A percentile compares a stretch with the other conserved stretches of the same genome.
These are phyloP conservation scores for Hedychridium roseum DNA, from an alignment of 2,888 invertebrate genomes.

Conservation along the genomic window DNA sequence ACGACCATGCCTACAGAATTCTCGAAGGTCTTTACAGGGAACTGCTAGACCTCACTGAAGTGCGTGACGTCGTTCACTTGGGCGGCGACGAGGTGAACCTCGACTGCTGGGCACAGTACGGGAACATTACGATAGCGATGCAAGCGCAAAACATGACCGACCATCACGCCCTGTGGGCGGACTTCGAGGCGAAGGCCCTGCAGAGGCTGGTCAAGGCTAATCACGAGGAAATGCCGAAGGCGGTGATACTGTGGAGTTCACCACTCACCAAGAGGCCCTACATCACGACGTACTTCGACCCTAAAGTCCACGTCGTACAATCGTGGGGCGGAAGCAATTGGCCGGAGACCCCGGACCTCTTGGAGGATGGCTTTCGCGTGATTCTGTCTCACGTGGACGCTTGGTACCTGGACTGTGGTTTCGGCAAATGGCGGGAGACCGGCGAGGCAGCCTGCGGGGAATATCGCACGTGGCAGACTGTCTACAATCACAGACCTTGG, in stretches of 20 bases:
- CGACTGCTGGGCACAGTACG: conserved; percentile 76
- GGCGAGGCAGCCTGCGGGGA: conserved; percentile 88
- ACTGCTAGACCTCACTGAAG: conserved; percentile 76
- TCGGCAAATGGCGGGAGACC: conserved; percentile 84
- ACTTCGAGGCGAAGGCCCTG: conserved; percentile 76
- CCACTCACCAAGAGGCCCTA: conserved; percentile 79
- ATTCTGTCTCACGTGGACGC: conserved; percentile 87
- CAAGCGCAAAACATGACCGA: conserved; percentile 79
- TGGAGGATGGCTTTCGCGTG: conserved; percentile 79
- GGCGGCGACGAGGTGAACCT: conserved; percentile 87
- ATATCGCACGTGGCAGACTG: conserved; percentile 86
- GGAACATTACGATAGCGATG: conserved; percentile 60
- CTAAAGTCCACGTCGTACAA: conserved; percentile 79
- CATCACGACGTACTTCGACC: conserved; percentile 72
- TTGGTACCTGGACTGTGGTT: conserved; percentile 89
- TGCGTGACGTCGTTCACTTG: conserved; percentile 82
- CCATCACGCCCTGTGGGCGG: conserved; percentile 80
- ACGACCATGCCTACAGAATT: conserved; percentile 78
- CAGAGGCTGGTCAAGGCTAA: conserved; percentile 72
- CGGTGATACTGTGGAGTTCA: conserved; percentile 79
- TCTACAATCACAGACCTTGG: conserved; percentile 86
- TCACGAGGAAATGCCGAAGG: conserved; percentile 66
- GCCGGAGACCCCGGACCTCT: conserved; percentile 79
- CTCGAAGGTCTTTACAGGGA: conserved; percentile 80
- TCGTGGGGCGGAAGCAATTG: conserved; percentile 85